Percentiles rank a stretch among this genome's conserved stretches.
Evolutionary conservation across 2,113 vertebrate genomes (phyloP).

Genomic region (Entelurus aequoreus): DNA sequence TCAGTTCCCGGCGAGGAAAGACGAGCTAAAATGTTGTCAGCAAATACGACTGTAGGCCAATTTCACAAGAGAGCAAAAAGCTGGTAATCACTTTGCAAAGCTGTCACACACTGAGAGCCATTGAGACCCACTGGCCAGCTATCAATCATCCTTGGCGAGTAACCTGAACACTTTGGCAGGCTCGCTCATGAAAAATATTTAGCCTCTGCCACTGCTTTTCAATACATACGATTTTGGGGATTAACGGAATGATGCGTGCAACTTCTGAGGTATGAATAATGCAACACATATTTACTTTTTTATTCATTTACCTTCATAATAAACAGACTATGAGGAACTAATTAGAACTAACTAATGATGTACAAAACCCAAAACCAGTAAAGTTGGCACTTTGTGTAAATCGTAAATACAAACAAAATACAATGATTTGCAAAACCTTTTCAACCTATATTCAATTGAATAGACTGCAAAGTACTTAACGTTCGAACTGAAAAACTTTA

Average conservation of each 20-base stretch:
- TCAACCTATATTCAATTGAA: too few species aligned
- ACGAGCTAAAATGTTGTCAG: constrained; percentile 18
- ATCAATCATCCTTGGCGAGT: constrained; percentile 40
- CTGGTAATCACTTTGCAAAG: constrained; percentile 48
- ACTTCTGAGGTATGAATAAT: not conserved
- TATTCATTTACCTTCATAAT: not conserved
- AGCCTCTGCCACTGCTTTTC: constrained; percentile 28
- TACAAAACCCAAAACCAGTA: too few species aligned
- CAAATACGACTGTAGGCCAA: constrained; percentile 33
- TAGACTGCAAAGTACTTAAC: too few species aligned
- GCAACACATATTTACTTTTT: not conserved
- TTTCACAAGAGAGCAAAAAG: constrained; percentile 47
- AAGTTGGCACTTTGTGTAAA: too few species aligned
- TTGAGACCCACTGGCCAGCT: constrained; percentile 55
- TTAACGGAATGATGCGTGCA: constrained; percentile 31
- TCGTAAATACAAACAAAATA: too few species aligned
- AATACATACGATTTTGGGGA: constrained; percentile 38
- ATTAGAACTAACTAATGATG: too few species aligned
- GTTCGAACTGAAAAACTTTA: too few species aligned
- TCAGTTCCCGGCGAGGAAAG: constrained; percentile 37
- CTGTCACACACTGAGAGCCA: constrained; percentile 35
- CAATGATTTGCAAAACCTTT: too few species aligned
- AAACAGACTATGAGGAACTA: not conserved
- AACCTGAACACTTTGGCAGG: constrained; percentile 46
- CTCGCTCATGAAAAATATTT: constrained; percentile 50